These are phyloP conservation scores for Dorcus parallelipipedus DNA, from an alignment of 2,888 invertebrate species.

Conservation along the genomic window DNA sequence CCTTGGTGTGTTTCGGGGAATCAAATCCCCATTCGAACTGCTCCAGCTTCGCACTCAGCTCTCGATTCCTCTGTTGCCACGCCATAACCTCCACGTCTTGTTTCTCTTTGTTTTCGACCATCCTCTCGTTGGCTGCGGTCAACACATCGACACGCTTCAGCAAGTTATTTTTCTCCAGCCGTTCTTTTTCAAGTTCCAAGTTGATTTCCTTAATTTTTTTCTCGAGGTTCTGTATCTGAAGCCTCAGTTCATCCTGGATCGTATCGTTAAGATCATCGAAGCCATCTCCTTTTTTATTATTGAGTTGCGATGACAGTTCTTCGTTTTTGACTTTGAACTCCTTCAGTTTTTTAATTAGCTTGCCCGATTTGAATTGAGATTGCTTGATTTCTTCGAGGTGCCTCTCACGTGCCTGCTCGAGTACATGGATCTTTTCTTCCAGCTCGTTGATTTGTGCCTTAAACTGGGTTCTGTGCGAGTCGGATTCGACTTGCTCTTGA, in stretches of 20 bases:
- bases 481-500: slow-evolving; percentile 33
- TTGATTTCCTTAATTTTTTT: slow-evolving; percentile 60
- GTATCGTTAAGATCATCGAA: slow-evolving; percentile 69
- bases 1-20: slow-evolving; percentile 7
- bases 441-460: slow-evolving; percentile 42
- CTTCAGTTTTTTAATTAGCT: slow-evolving; percentile 80
- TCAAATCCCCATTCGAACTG: slow-evolving; percentile 52
- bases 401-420: slow-evolving; percentile 57
- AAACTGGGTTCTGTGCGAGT: slow-evolving; percentile 32
- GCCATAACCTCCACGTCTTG: slow-evolving; percentile 73
- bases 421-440: slow-evolving; percentile 57
- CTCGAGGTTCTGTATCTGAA: slow-evolving; percentile 64
- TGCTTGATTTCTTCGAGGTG: slow-evolving; percentile 61
- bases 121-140: slow-evolving; percentile 70
- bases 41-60: slow-evolving; percentile 64
- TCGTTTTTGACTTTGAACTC: slow-evolving; percentile 73
- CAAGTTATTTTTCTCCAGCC: slow-evolving; percentile 65
- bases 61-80: slow-evolving; percentile 69
- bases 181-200: slow-evolving; percentile 58
- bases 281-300: slow-evolving; percentile 37
- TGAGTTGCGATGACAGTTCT: slow-evolving; percentile 53
- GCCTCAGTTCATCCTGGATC: slow-evolving; percentile 76
- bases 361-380: slow-evolving; percentile 68
- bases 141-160: slow-evolving; percentile 71
- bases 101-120: slow-evolving; percentile 77